These are phyloP conservation scores for Poecile montanus DNA, from an alignment of 2,797 vertebrate genomes.

Conservation along the genomic window DNA sequence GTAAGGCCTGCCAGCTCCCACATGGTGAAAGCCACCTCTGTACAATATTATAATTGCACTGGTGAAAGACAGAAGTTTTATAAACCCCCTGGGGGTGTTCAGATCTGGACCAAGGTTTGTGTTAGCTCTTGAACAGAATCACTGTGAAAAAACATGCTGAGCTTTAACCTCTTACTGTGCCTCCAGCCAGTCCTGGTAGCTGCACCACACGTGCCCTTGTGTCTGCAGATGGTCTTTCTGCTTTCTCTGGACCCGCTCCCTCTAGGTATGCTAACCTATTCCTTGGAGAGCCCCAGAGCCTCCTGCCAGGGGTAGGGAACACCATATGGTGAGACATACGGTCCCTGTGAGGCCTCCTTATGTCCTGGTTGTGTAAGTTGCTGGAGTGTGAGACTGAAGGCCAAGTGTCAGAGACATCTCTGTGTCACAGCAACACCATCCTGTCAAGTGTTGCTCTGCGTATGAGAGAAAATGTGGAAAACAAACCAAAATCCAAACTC, in stretches of 20 bases:
- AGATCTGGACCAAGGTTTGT: neutral
- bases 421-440: slow-evolving; percentile 47
- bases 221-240: neutral
- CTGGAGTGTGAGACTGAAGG: slow-evolving; percentile 37
- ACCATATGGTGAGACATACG: slow-evolving; percentile 39
- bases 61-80: neutral
- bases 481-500: neutral
- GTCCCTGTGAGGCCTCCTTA: neutral
- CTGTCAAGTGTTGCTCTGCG: slow-evolving; percentile 7
- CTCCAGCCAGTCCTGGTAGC: neutral
- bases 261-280: neutral
- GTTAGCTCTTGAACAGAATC: neutral
- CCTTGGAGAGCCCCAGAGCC: neutral
- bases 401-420: slow-evolving; percentile 24
- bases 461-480: neutral
- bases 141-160: neutral
- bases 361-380: slow-evolving; percentile 30
- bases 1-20: neutral
- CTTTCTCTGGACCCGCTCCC: neutral
- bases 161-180: neutral
- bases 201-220: neutral
- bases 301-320: neutral
- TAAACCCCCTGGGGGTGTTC: neutral
- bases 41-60: neutral
- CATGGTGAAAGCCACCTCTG: neutral